These are phyloP conservation scores for Eupithecia centaureata DNA, from an alignment of 2,888 invertebrate species.

Conservation along the genomic window DNA sequence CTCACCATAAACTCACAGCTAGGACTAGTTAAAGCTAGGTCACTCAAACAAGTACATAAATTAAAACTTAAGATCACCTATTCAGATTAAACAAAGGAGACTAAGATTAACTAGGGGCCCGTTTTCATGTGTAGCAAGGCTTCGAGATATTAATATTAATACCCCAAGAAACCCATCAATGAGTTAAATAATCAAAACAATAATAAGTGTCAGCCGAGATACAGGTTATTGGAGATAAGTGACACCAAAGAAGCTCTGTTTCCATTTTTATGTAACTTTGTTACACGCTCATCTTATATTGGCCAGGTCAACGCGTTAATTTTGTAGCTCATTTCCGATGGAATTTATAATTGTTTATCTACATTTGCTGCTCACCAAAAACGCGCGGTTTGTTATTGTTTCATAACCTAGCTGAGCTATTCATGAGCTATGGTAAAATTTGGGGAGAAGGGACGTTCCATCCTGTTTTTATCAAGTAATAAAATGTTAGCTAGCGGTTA, in stretches of 20 bases:
- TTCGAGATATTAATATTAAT: no score
- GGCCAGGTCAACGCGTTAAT: no score
- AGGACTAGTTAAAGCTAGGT: constrained; percentile 5
- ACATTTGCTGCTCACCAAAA: background rate
- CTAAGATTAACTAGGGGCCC: no score
- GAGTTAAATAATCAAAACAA: no score
- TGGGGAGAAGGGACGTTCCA: constrained; percentile 55
- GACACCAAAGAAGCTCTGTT: background rate
- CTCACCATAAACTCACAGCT: constrained; percentile 38
- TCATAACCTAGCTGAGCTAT: background rate
- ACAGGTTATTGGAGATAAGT: no score
- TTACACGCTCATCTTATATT: no score
- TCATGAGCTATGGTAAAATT: constrained; percentile 47
- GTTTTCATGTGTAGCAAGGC: no score
- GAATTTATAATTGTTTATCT: background rate
- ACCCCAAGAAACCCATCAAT: no score
- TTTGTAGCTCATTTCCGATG: background rate
- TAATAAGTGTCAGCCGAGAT: no score
- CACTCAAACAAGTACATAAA: constrained; percentile 11
- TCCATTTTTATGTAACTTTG: background rate
- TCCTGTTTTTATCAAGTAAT: constrained; percentile 69
- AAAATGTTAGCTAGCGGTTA: constrained; percentile 62
- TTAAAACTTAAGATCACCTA: background rate
- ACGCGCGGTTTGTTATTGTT: background rate
- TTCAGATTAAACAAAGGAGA: background rate